phyloP scores from a whole-genome alignment of 2,888 invertebrate species.

The Trilocha varians region DNA sequence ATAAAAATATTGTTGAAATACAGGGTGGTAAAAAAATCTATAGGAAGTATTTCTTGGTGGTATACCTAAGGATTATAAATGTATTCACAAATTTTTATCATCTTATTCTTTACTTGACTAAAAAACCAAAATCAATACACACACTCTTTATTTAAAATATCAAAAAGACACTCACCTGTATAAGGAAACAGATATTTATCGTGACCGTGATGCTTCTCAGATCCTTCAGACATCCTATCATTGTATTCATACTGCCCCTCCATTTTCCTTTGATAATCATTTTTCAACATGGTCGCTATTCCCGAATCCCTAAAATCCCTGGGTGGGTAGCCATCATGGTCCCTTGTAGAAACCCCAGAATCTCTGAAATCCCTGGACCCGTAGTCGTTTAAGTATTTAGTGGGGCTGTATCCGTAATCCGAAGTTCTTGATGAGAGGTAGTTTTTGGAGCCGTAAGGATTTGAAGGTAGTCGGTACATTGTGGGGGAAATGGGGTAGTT shows the following conservation, averaged over 20 bases:
- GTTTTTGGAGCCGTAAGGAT: conserved; percentile 65
- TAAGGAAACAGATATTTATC: conserved; percentile 90
- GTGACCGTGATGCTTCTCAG: conserved; percentile 79
- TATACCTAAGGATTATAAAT: too few relatives aligned
- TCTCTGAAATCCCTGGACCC: conserved; percentile 57
- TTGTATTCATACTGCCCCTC: conserved; percentile 71
- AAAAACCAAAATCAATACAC: too few relatives aligned
- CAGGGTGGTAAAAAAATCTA: too few relatives aligned
- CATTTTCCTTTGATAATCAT: conserved; percentile 66
- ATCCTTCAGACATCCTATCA: conserved; percentile 79
- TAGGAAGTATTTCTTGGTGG: too few relatives aligned
- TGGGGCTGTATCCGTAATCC: conserved; percentile 66
- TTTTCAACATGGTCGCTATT: conserved; percentile 67
- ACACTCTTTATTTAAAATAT: too few relatives aligned
- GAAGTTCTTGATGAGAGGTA: conserved; percentile 59
- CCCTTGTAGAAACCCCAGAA: conserved; percentile 47
- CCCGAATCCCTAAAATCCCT: conserved; percentile 64
- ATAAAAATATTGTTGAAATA: too few relatives aligned
- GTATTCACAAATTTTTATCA: too few relatives aligned
- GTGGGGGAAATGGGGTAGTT: conserved; percentile 66
- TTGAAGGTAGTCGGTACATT: conserved; percentile 59
- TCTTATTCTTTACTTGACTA: too few relatives aligned
- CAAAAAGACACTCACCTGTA: conserved; percentile 81
- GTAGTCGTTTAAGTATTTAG: conserved; percentile 59
- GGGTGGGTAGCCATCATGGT: conserved; percentile 56